phyloP scores from a whole-genome alignment of 2,888 invertebrate genomes.

The Drosophila neonasuta region DNA sequence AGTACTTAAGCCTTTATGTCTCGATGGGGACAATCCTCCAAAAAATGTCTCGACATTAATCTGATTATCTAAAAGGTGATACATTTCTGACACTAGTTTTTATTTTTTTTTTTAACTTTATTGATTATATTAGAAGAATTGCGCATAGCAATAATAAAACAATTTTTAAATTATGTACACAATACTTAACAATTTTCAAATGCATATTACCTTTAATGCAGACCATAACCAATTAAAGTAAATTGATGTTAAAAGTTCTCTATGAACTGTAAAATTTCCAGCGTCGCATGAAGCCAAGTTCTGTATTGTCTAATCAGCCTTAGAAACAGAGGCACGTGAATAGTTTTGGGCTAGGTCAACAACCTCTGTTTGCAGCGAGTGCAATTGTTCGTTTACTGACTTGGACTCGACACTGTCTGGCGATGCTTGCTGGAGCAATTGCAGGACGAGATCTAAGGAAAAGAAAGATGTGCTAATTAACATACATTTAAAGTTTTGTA shows the following conservation, averaged over 20 bases:
- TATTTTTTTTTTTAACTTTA: conserved; percentile 40
- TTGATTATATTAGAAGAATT: conserved; percentile 54
- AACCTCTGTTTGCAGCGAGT: conserved; percentile 66
- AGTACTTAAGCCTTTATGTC: conserved; percentile 18
- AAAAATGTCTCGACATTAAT: conserved; percentile 23
- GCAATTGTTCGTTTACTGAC: conserved; percentile 81
- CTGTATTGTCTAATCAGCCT: conserved; percentile 66
- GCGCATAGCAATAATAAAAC: conserved; percentile 60
- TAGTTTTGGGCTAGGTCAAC: conserved; percentile 74
- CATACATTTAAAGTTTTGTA: not conserved
- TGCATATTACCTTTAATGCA: conserved; percentile 21
- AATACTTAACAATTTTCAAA: conserved; percentile 45
- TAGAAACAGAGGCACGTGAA: conserved; percentile 76
- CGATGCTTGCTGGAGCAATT: conserved; percentile 84
- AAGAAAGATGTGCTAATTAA: not conserved
- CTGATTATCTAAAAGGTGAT: conserved; percentile 51
- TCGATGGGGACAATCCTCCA: conserved; percentile 6
- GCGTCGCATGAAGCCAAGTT: not conserved
- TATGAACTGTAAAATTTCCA: not conserved
- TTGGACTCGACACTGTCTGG: conserved; percentile 83
- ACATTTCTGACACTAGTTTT: conserved; percentile 41
- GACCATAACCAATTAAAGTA: conserved; percentile 53
- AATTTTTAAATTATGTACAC: conserved; percentile 54
- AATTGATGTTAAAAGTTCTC: conserved; percentile 5
- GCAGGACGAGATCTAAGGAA: conserved; percentile 86